Evolutionary conservation across 1,140 invertebrate species (phyloP), one percentile per base, ranked within the genome.

Genomic region (Papilio glaucus): DNA sequence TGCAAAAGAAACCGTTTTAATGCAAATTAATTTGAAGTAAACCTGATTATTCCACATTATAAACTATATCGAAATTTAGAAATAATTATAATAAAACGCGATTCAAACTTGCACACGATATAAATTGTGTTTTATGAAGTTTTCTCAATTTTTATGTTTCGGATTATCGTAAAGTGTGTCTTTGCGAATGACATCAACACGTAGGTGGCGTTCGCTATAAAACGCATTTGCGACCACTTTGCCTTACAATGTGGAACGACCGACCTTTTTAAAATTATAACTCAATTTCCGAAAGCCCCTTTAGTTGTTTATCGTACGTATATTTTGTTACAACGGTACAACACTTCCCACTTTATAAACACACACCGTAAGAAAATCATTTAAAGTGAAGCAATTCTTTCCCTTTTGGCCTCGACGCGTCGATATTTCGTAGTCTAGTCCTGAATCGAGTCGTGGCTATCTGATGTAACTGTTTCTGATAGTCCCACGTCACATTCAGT

Each of bases 181-280:
- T 77, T 79, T 75, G 80, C 79, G 76, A 72, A 85, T 90, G 87
- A 92, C 86, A 88, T 89, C 88, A 87, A 79, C 76, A 76, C 79
- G 88, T 92, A 88, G 90, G 88, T 85, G 86, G 83, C 72, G 75
- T 49, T 70, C 73, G 78, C 77, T 83, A 84, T 87, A 88, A 88
- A 86, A 83, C 78, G 78, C 76, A 76, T 80, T 79, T 72, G 75
- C 73, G 76, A 75, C 53, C 79, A 83, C 76, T 80, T 72, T 73
- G 69, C 72, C 77, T 80, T 84, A 85, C 78, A 77, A 88, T 87
- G 85, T 84, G 83, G 86, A 87, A 88, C 85, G 80, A 76, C 78
- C 81, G 85, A 85, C 82, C 79, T 86, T 80, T 77, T 83, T 88
- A 91, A n/a, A 90, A 84, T 89, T 90, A 90, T 90, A 85, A 86